phyloP scores from a whole-genome alignment of 1,140 invertebrate genomes.

The Theocolax elegans region DNA sequence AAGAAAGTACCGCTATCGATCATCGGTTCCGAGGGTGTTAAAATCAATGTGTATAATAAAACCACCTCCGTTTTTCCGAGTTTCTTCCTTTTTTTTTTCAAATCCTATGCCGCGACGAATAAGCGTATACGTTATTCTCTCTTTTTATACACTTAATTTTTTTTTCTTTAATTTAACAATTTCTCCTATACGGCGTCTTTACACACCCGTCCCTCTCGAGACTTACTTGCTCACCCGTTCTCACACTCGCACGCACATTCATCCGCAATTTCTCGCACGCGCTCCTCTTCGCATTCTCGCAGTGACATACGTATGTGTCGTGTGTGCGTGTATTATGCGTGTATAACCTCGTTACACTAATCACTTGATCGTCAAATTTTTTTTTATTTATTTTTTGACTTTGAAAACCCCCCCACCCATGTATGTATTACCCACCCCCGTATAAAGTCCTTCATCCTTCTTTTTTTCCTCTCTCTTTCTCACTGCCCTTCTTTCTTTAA shows the following conservation, averaged over 20 bases:
- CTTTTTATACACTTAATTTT: conserved; percentile 39
- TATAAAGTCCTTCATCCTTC: background rate
- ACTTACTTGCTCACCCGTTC: background rate
- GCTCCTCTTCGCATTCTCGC: conserved; percentile 11
- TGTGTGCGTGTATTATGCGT: conserved; percentile 37
- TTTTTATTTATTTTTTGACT: conserved; percentile 9
- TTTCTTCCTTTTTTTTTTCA: too few relatives aligned
- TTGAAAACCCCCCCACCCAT: background rate
- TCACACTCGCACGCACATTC: background rate
- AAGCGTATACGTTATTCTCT: conserved; percentile 25
- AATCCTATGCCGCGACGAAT: conserved; percentile 6
- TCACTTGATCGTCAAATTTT: conserved; percentile 10
- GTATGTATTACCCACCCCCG: background rate
- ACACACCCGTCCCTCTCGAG: background rate
- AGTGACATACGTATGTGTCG: conserved; percentile 18
- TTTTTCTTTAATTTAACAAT: conserved; percentile 27
- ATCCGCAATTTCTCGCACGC: background rate
- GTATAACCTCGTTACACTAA: conserved; percentile 2
- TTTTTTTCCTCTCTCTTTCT: conserved; percentile 3
- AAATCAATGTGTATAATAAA: too few relatives aligned
- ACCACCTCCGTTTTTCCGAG: too few relatives aligned
- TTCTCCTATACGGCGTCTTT: conserved; percentile 30
- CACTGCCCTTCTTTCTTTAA: background rate
- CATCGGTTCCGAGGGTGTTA: too few relatives aligned
- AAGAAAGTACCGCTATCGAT: too few relatives aligned